phyloP scores from a whole-genome alignment of 1,140 invertebrate genomes.

The Lasioglossum baleicum region DNA sequence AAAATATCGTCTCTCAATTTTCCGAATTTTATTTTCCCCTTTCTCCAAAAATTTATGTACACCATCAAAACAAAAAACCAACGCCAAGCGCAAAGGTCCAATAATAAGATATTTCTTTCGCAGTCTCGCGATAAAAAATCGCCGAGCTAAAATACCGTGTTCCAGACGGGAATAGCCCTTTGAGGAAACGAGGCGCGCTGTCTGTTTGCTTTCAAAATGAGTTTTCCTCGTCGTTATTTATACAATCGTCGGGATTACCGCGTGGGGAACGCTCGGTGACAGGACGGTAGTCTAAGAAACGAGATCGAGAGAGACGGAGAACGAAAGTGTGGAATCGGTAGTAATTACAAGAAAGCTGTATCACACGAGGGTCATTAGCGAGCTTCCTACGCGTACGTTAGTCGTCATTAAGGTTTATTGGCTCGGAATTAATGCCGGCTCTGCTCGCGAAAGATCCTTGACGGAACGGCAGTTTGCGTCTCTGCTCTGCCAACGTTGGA shows the following conservation, averaged over 20 bases:
- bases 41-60: too few relatives aligned
- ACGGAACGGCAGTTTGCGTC: conserved; percentile 35
- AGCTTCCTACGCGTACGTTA: conserved; percentile 34
- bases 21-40: too few relatives aligned
- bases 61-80: too few relatives aligned
- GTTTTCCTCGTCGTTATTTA: conserved; percentile 2
- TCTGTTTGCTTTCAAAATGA: conserved; percentile 6
- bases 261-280: not conserved
- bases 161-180: not conserved
- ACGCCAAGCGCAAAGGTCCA: too few relatives aligned
- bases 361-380: conserved; percentile 39
- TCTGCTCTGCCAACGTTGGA: conserved; percentile 9
- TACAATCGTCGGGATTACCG: not conserved
- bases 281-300: not conserved
- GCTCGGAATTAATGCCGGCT: conserved; percentile 44
- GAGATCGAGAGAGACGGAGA: not conserved
- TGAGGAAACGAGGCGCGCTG: not conserved
- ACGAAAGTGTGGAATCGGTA: conserved; percentile 26
- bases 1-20: too few relatives aligned
- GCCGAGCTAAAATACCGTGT: too few relatives aligned
- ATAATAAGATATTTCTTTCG: too few relatives aligned
- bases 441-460: conserved; percentile 30
- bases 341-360: conserved; percentile 40
- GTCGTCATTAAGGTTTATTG: conserved; percentile 49
- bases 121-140: too few relatives aligned